These are phyloP conservation scores for Ostrea edulis DNA, from an alignment of 1,140 invertebrate species.

Conservation along the genomic window DNA sequence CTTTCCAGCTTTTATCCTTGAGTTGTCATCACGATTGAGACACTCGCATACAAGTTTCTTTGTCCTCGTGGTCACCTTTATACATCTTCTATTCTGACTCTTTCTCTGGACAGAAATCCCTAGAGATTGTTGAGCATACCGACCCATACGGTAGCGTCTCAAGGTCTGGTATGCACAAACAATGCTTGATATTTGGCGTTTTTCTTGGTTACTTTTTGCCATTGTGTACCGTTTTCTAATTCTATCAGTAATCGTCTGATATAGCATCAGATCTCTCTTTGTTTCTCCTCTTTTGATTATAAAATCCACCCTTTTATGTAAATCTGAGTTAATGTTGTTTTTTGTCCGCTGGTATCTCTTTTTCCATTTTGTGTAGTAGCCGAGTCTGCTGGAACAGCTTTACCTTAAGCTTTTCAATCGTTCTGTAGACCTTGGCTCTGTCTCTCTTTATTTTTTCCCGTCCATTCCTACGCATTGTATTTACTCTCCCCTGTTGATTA, in stretches of 20 bases:
- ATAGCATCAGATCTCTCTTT: neutral
- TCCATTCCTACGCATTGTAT: neutral
- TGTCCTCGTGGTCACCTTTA: neutral
- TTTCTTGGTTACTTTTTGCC: conserved; percentile 20
- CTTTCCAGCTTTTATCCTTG: conserved; percentile 50
- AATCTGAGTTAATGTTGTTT: neutral
- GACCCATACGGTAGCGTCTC: neutral
- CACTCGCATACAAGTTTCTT: neutral
- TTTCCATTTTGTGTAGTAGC: neutral
- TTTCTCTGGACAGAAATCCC: neutral
- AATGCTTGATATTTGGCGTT: conserved; percentile 5
- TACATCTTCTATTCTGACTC: neutral
- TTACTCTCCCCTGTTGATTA: neutral
- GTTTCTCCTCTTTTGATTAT: neutral
- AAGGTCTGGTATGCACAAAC: conserved; percentile 2
- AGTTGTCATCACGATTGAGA: conserved; percentile 50
- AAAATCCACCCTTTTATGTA: neutral
- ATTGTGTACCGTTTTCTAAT: no score
- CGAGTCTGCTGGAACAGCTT: neutral
- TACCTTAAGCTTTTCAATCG: neutral
- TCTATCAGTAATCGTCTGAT: no score
- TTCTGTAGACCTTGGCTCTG: conserved; percentile 38
- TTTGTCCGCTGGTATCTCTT: neutral
- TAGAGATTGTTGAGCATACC: neutral
- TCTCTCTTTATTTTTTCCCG: neutral